phyloP scores from a whole-genome alignment of 1,140 invertebrate genomes.

The Diabrotica undecimpunctata region DNA sequence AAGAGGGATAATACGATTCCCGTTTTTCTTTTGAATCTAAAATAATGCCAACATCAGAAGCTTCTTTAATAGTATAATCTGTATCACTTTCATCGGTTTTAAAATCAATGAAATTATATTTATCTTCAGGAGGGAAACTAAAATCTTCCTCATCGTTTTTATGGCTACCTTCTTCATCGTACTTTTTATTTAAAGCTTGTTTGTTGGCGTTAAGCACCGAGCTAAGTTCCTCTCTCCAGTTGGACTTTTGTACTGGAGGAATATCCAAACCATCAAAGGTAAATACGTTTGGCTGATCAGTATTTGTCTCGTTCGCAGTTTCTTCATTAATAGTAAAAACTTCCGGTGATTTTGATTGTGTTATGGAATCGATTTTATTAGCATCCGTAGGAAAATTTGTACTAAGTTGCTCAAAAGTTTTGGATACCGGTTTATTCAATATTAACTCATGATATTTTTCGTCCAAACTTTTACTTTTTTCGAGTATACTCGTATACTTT shows the following conservation, averaged over 20 bases:
- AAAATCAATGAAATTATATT: no score
- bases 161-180: no score
- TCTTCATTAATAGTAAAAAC: constrained; percentile 4
- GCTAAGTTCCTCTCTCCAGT: no score
- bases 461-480: constrained; percentile 42
- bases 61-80: no score
- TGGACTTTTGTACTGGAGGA: no score
- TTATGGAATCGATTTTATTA: background rate
- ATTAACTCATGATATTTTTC: constrained; percentile 43
- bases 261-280: no score
- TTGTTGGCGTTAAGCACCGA: no score
- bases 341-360: background rate
- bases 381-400: background rate
- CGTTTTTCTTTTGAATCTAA: background rate
- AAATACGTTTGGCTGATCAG: background rate
- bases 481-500: constrained; percentile 42
- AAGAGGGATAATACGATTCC: background rate
- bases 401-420: constrained; percentile 4
- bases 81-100: no score
- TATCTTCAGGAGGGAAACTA: no score
- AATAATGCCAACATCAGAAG: no score
- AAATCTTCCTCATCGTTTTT: no score
- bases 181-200: no score
- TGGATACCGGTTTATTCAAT: constrained; percentile 11
- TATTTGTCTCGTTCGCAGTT: background rate